Evolutionary conservation across 2,888 invertebrate genomes (phyloP).

Genomic region (Prosapia bicincta): DNA sequence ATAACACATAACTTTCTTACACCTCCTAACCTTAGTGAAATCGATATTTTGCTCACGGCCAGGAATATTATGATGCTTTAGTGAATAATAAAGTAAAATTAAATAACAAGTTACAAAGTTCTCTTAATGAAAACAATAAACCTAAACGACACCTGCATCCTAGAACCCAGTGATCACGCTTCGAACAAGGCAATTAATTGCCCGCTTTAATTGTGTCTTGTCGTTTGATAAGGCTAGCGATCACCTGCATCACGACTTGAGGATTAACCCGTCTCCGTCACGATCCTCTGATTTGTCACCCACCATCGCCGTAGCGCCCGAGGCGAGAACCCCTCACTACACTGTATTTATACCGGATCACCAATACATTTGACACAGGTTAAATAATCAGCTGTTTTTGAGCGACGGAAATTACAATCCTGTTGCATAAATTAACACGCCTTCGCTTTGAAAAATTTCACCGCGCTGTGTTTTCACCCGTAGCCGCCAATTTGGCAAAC

Average conservation of each 20-base stretch:
- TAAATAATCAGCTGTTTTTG: not conserved
- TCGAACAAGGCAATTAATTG: not conserved
- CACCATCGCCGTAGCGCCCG: not conserved
- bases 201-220: not conserved
- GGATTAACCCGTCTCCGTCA: not conserved
- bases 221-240: not conserved
- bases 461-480: not conserved
- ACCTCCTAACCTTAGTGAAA: too few species aligned
- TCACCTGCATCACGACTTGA: not conserved
- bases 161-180: not conserved
- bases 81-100: too few species aligned
- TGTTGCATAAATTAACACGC: not conserved
- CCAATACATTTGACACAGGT: not conserved
- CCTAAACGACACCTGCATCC: too few species aligned
- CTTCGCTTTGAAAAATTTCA: not conserved
- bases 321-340: not conserved
- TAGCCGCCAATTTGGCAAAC: not conserved
- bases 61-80: too few species aligned
- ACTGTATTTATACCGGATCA: not conserved
- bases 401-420: not conserved
- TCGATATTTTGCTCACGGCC: too few species aligned
- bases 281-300: not conserved
- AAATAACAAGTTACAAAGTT: too few species aligned
- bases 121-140: too few species aligned
- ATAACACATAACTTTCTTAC: too few species aligned